A percentile compares a stretch with the other conserved stretches of the same genome.
phyloP scores from a whole-genome alignment of 2,113 vertebrate genomes.

The Dicaeum eximium region DNA sequence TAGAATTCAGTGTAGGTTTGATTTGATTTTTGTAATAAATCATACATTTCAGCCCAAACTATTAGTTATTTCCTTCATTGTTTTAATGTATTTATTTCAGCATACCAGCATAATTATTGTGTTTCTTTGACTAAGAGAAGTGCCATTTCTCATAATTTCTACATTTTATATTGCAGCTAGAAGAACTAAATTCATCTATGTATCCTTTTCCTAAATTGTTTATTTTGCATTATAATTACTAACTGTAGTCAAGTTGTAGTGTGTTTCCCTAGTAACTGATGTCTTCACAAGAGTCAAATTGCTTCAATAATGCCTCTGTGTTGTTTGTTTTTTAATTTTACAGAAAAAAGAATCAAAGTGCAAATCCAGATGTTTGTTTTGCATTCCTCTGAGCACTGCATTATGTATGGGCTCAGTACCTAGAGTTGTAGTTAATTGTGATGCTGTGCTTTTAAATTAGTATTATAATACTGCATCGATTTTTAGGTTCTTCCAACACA shows the following conservation, averaged over 20 bases:
- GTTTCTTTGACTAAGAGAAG: background rate
- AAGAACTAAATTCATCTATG: conserved; percentile 98
- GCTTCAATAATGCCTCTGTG: background rate
- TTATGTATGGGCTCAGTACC: background rate
- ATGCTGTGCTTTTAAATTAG: background rate
- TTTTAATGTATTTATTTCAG: background rate
- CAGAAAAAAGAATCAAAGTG: conserved; percentile 7
- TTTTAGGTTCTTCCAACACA: background rate
- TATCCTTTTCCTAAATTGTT: conserved; percentile 84
- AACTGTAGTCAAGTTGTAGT: background rate
- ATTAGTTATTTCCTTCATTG: background rate
- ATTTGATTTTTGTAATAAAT: background rate
- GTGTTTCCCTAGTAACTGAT: background rate
- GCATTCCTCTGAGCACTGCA: conserved; percentile 15
- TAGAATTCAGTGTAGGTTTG: background rate
- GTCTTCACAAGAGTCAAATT: background rate
- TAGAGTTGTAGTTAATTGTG: background rate
- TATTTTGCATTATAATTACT: background rate
- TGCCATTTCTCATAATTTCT: background rate
- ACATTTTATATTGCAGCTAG: conserved; percentile 80
- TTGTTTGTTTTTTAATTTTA: background rate
- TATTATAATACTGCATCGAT: background rate
- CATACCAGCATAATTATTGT: background rate
- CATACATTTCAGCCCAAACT: background rate
- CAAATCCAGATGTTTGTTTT: conserved; percentile 19